Conservation (phyloP, 1,140 invertebrate species). For the Magallana angulata region DNA sequence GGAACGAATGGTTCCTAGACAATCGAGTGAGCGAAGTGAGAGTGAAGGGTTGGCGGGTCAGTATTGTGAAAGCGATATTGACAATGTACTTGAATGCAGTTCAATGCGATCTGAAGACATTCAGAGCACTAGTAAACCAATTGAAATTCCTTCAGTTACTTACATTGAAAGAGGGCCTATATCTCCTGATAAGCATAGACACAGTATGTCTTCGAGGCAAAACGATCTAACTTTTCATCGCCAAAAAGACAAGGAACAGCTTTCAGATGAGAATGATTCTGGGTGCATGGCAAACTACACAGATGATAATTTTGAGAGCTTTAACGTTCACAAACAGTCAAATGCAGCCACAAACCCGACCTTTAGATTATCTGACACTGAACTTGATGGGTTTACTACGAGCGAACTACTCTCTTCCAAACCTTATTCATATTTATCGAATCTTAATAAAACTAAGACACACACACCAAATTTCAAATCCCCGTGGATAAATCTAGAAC, state of each 20-base stretch:
- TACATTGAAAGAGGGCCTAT: not conserved
- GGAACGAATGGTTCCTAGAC: not conserved
- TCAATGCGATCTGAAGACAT: not conserved
- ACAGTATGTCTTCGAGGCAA: not conserved
- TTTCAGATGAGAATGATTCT: slow-evolving; percentile 34
- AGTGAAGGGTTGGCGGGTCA: slow-evolving; percentile 54
- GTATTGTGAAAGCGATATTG: slow-evolving; percentile 61
- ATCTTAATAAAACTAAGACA: not conserved
- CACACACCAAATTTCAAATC: not conserved
- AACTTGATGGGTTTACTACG: slow-evolving; percentile 10
- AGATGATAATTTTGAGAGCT: not conserved
- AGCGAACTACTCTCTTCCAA: slow-evolving; percentile 2
- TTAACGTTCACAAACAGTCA: not conserved
- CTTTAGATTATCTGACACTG: not conserved
- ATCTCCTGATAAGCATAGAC: not conserved
- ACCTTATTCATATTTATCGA: slow-evolving; percentile 33
- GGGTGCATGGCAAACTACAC: slow-evolving; percentile 20
- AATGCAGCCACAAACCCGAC: not conserved
- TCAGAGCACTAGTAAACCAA: not conserved
- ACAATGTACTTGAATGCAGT: slow-evolving; percentile 45
- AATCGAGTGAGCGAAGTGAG: slow-evolving; percentile 49
- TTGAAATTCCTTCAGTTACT: slow-evolving; percentile 6
- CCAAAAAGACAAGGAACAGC: slow-evolving; percentile 7
- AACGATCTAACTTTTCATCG: not conserved
- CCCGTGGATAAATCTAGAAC: slow-evolving; percentile 25